Percentiles rank a stretch among this genome's conserved stretches.
Evolutionary conservation across 1,140 invertebrate genomes (phyloP).

Genomic region (Portunus trituberculatus): DNA sequence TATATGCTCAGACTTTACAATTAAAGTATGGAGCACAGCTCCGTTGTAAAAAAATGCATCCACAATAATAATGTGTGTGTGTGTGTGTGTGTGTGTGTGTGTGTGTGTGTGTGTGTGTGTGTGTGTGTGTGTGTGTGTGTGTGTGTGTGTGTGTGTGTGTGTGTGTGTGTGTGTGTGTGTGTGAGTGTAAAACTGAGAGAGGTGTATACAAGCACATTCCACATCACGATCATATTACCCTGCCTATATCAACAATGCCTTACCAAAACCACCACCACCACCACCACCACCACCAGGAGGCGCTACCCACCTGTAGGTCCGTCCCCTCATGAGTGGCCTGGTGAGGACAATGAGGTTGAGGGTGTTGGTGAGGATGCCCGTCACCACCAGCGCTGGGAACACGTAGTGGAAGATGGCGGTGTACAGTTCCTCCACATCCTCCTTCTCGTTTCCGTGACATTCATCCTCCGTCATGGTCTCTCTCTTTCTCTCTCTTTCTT

Average conservation of each 20-base stretch:
- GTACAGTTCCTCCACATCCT: conserved; percentile 26
- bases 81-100: too few relatives aligned
- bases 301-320: conserved; percentile 60
- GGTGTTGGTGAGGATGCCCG: conserved; percentile 48
- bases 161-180: conserved; percentile 6
- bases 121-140: too few relatives aligned
- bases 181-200: too few relatives aligned
- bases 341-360: conserved; percentile 65
- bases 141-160: not conserved
- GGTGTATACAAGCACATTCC: not conserved
- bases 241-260: not conserved
- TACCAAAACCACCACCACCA: not conserved
- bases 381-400: conserved; percentile 52
- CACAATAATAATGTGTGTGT: too few relatives aligned
- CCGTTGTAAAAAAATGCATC: too few relatives aligned
- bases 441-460: not conserved
- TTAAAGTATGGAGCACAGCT: too few relatives aligned
- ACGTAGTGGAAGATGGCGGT: conserved; percentile 21
- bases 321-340: conserved; percentile 56
- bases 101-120: not conserved
- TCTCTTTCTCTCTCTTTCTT: too few relatives aligned
- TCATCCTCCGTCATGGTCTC: not conserved
- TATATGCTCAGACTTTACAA: too few relatives aligned
- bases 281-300: not conserved
- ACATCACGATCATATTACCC: not conserved